Conservation (phyloP, 2,797 vertebrate species). For the Eleutherodactylus coqui region DNA sequence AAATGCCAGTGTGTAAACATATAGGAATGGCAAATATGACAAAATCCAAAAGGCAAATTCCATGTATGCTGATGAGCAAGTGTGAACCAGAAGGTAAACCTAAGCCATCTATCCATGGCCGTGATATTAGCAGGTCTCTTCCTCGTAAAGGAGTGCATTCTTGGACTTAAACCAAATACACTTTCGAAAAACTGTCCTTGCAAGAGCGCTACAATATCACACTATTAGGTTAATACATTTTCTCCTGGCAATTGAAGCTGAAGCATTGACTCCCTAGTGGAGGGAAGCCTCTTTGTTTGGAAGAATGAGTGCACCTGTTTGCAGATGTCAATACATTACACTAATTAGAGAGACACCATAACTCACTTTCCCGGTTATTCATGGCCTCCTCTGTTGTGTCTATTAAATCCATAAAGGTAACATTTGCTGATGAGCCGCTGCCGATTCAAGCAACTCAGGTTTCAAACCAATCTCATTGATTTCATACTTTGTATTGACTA, state of each 20-base stretch:
- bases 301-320: slow-evolving; percentile 59
- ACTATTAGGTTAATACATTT: slow-evolving; percentile 54
- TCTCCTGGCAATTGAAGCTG: slow-evolving; percentile 58
- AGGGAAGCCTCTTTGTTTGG: slow-evolving; percentile 48
- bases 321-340: slow-evolving; percentile 58
- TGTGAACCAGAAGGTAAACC: neutral
- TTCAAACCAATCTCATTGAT: slow-evolving; percentile 32
- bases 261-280: slow-evolving; percentile 76
- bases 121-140: slow-evolving; percentile 12
- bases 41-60: slow-evolving; percentile 15
- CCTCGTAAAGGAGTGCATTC: slow-evolving; percentile 37
- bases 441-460: slow-evolving; percentile 45
- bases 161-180: slow-evolving; percentile 40
- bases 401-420: slow-evolving; percentile 48
- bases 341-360: slow-evolving; percentile 56
- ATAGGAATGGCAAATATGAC: slow-evolving; percentile 22
- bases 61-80: neutral
- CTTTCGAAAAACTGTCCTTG: slow-evolving; percentile 55
- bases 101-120: neutral
- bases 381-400: slow-evolving; percentile 25
- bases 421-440: slow-evolving; percentile 43
- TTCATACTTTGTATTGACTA: slow-evolving; percentile 31
- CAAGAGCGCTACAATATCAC: slow-evolving; percentile 30
- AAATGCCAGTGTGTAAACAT: neutral
- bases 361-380: slow-evolving; percentile 49